Conservation (phyloP, 2,113 vertebrate genomes). For the Acinonyx jubatus region DNA sequence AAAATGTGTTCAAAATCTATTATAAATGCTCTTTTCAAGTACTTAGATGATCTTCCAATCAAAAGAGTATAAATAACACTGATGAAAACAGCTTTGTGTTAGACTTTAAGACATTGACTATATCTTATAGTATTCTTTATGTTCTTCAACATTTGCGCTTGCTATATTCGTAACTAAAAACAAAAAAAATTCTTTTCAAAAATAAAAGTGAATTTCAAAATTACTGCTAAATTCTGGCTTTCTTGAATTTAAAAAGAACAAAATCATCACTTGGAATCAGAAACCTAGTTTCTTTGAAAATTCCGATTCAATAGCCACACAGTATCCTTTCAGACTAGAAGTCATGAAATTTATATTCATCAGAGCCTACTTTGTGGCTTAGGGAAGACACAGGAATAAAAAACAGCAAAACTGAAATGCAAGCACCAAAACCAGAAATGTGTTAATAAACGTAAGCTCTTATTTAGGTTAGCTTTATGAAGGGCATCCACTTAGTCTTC, state of each 20-base stretch:
- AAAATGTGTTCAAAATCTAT: slow-evolving; percentile 3
- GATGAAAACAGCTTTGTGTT: slow-evolving; percentile 37
- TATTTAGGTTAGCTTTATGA: slow-evolving; percentile 45
- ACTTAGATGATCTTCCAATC: slow-evolving; percentile 16
- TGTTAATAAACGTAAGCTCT: background rate
- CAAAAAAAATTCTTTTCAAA: slow-evolving; percentile 5
- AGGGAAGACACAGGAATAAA: background rate
- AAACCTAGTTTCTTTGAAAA: slow-evolving; percentile 51
- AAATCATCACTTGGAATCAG: background rate
- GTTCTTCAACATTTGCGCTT: background rate
- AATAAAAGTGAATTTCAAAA: slow-evolving; percentile 20
- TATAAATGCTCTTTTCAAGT: slow-evolving; percentile 39
- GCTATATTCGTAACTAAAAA: slow-evolving; percentile 17
- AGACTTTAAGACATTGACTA: background rate
- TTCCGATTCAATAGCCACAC: background rate
- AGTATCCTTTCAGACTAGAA: background rate
- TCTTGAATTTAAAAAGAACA: background rate
- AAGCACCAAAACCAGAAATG: slow-evolving; percentile 4
- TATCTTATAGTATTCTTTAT: slow-evolving; percentile 22
- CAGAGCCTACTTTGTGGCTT: background rate
- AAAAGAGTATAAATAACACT: background rate
- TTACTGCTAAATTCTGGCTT: slow-evolving; percentile 37
- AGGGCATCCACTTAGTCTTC: background rate
- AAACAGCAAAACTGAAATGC: background rate
- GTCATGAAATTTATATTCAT: background rate